Base-by-base conservation (phyloP, 2,888 invertebrate genomes). In the Temnothorax ravouxi region DNA sequence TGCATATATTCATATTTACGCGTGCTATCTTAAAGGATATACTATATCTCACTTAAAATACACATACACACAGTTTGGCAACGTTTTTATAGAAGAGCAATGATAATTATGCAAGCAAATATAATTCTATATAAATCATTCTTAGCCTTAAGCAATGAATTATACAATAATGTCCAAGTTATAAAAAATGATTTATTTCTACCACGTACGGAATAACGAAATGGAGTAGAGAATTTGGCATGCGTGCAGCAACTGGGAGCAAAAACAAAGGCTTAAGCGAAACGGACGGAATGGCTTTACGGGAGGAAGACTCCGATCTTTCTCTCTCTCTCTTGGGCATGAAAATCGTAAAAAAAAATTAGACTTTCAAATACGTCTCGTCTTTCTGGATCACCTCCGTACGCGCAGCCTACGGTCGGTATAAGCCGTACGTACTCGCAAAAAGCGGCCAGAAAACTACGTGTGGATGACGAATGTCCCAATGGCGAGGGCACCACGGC, bases 401-500 rank as follows among this genome's bases (percentile, higher is more conserved):
- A 87, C 76, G 67, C 75, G 81, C 52, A 47, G 66, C 64, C 76
- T 67, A 66, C 76, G 81, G 67, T 77, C 54, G 67, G 62, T 66
- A 80, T 66, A 83, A 83, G 34, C 47, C 54, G 56, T 56, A 74
- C 74, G 62, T 82, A 74, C 75, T 6, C 83, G 82, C 83, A 83
- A 75, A 87, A 88, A 85, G 85, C 83, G 84, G 76, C 86, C 85
- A 84, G 87, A 88, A 86, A 89, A 86, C 75, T 50, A 74, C 85
- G 84, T 84, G 77, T 72, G 89, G 91, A 93, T 93, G 93, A 93
- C 92, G 93, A 92, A 93, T 93, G 89, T 87, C 86, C 76, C 85
- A 87, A 89, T 92, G 90, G 79, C 85, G 69, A 87, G 87, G 88
- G 86, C 87, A 87, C 84, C 84, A 59, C 66, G 69, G 83, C 86